phyloP scores from a whole-genome alignment of 2,888 invertebrate genomes.

The Cataglyphis rosenhaueri region DNA sequence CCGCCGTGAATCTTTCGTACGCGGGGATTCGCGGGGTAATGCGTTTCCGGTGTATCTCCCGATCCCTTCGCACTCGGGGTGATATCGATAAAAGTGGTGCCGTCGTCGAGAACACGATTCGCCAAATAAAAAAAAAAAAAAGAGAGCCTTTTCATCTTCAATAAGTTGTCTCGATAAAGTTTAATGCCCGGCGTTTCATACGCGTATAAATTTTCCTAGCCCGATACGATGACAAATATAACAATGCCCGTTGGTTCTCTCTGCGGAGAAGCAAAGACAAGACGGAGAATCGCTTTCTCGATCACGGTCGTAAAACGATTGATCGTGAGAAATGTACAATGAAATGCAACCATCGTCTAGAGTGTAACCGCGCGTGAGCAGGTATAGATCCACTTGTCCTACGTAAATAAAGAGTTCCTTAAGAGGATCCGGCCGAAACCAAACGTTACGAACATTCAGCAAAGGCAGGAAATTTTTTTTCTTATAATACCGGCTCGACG shows the following conservation, averaged over 20 bases:
- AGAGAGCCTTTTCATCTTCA: constrained; percentile 16
- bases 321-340: constrained; percentile 52
- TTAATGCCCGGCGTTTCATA: constrained; percentile 25
- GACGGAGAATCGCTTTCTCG: constrained; percentile 43
- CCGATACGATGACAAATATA: constrained; percentile 17
- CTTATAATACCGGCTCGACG: not conserved
- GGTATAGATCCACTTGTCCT: constrained; percentile 42
- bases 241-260: constrained; percentile 24
- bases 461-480: constrained; percentile 23
- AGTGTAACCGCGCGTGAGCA: constrained; percentile 30
- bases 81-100: constrained; percentile 18
- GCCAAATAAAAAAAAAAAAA: not conserved
- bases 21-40: constrained; percentile 39
- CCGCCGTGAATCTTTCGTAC: constrained; percentile 45
- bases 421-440: constrained; percentile 41
- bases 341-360: constrained; percentile 49
- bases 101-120: constrained; percentile 34
- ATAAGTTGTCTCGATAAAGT: constrained; percentile 37
- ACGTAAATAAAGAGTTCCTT: constrained; percentile 47
- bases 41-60: constrained; percentile 30
- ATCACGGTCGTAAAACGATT: constrained; percentile 43
- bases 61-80: constrained; percentile 28
- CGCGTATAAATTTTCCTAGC: constrained; percentile 11
- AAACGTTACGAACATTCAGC: not conserved
- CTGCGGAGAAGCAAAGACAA: not conserved